Evolutionary conservation across 2,888 invertebrate species (phyloP), one percentile per base, ranked within the genome.

Genomic region (Antitype chi): DNA sequence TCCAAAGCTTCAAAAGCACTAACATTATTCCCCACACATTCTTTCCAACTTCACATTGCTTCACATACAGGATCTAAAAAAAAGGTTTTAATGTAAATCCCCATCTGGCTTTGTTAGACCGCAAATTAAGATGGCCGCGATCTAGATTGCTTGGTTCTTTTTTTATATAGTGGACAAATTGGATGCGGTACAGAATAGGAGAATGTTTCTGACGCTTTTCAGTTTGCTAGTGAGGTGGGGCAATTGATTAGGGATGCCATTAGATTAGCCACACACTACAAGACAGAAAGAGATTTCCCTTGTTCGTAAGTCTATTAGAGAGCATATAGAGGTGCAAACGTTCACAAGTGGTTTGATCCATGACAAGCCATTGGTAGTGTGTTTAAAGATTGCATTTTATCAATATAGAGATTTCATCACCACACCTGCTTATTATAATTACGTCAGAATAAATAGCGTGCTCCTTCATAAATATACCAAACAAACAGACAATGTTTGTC

Each of bases 401-500:
- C 32, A 64, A 23, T 28, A 32, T 52, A 47, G 25, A 75, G 11
- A 69, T 76, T 73, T 62, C 72, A 78, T 78, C 57, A 70, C 49
- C 5, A 23, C 53, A 52, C 43, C 43, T 67, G 53, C n/a, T 32
- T 70, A 70, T 81, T 49, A 52, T 62, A 68, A 78, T 71, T 81
- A 69, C 59, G n/a, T 70, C 59, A 81, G 59, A 81, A 71, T 74
- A 82, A 82, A 82, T 55, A 82, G 28, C 64, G 28, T 63, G 57
- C 62, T 76, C 32, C 76, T 80, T 70, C 15, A 62, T 72, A 76
- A 71, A 82, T 60, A 88, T 47, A 84, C 59, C 25, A 74, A 69
- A 81, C 81, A 86, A 87, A 80, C 78, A 82, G 74, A 75, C 72
- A 62, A 15, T 86, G 69, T 90, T 89, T 89, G 77, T 77, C 68